Evolutionary conservation across 1,140 invertebrate species (phyloP), one percentile per base, ranked within the genome.

Genomic region (Atopsyche davidsoni): DNA sequence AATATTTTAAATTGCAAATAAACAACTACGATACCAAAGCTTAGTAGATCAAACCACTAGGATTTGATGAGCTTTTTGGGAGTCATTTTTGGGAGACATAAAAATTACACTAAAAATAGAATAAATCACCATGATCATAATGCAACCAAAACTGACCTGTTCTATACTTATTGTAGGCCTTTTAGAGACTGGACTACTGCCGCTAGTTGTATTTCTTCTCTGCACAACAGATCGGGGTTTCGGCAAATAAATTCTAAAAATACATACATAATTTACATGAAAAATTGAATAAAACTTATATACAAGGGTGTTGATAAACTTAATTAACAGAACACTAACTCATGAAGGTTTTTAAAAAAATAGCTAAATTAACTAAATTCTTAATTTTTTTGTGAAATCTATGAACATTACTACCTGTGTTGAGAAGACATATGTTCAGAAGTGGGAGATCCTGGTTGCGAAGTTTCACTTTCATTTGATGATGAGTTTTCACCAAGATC

Each of bases 171-270:
- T 69, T 51, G 77, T 76, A 38, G 85, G 77, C 43, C 78, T 67
- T 50, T 80, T 81, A 32, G 78, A 72, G 2, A 79, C 82, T 11
- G 87, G 85, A 53, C 82, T 87, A 36, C 83, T 86, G 4, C 91
- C 89, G 57, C 89, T 89, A 57, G 94, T 90, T 3, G 90, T 92
- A 40, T 92, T 89, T 18, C 92, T 71, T 9, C 92, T 76, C 66
- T 89, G 87, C 40, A 79, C 68, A 46, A 78, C 72, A 17, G 82
- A 78, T 25, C 84, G 75, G 17, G 86, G 86, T 63, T 88, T 87
- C 1, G 85, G 79, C 17, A 86, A 79, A 60, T 87, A 89, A 54
- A 89, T 53, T 32, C 69, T 69, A 60, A 41, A 51, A 49, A 49
- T 13, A n/a, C 35, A 47, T 1, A 47, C 35, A 31, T 14, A 24